Evolutionary conservation across 37 sponge, comb jelly and placozoan genomes (phyloP), one percentile per base, ranked within the genome.

Genomic region (Lycopodina hypogea): DNA sequence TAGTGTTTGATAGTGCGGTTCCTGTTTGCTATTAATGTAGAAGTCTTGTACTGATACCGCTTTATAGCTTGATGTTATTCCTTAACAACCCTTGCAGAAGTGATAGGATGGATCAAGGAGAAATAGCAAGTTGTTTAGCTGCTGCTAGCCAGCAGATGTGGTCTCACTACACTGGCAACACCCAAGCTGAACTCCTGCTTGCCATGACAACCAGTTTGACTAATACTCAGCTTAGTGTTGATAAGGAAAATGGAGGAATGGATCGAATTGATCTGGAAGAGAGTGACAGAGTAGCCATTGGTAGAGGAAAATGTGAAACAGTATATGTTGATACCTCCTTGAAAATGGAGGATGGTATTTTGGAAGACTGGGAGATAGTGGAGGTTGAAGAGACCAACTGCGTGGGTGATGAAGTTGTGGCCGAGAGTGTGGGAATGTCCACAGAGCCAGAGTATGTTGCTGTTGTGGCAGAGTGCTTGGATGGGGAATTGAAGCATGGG

Each of bases 391-490:
- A 41, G 38, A 70, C 18, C 39, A 21, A n/a, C n/a, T n/a, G n/a
- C n/a, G n/a, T n/a, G n/a, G 72, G 36, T 7, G 74, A 73, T 38
- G 33, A 15, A 55, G 74, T 30, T 29, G 34, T 73, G 56, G 53
- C 56, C 8, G 68, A 22, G 8, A 17, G 68, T 68, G 68, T 38
- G 35, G 68, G 36, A 29, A 22, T 48, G 26, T 17, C 17, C 1
- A 65, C 17, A 65, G 18, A 65, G 4, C 30, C 35, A 65, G 66
- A 33, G 35, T 29, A 32, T 2, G 42, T 29, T 6, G 8, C 35
- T 29, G 32, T 65, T 33, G 11, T 73, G 11, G 74, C 56, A 3
- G 48, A 65, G 21, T 77, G 51, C n/a, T 33, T 65, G 50, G 50
- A 42, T 28, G 18, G 30, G 3, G 66, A 77, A 29, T 21, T 63